phyloP scores from a whole-genome alignment of 2,113 vertebrate species.

The Rhabdomys dilectus region DNA sequence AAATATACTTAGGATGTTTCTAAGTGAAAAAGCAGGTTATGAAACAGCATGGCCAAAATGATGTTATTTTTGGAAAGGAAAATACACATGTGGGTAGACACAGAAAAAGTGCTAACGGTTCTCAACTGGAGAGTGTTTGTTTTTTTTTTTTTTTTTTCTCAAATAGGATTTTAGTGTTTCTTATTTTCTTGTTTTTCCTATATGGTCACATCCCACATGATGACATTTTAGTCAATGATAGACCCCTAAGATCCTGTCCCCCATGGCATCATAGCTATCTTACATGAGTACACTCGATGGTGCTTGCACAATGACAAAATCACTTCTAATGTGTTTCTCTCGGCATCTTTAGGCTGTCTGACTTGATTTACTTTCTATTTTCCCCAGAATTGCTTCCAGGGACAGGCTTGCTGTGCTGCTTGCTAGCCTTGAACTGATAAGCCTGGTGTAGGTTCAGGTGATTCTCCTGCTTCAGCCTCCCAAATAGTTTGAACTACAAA shows the following conservation, averaged over 20 bases:
- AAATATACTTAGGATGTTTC: neutral
- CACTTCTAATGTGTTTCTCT: neutral
- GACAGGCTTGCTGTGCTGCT: neutral
- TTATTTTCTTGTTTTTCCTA: slow-evolving; percentile 17
- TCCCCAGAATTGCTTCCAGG: neutral
- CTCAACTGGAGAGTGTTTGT: neutral
- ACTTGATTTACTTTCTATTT: neutral
- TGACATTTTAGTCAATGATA: neutral
- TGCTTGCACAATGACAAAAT: neutral
- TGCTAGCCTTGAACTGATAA: neutral
- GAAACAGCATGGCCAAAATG: neutral
- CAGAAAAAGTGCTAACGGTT: neutral
- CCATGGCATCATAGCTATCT: too few relatives aligned
- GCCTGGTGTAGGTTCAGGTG: neutral
- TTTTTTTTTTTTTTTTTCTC: neutral
- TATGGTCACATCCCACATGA: too few relatives aligned
- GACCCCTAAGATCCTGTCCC: neutral
- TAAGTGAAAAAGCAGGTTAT: neutral
- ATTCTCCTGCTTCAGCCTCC: neutral
- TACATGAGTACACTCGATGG: neutral
- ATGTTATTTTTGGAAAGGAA: slow-evolving; percentile 28
- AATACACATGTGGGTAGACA: neutral
- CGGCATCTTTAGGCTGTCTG: neutral
- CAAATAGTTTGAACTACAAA: neutral
- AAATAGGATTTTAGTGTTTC: neutral